Base-by-base conservation (phyloP, 2,888 invertebrate genomes). In the Oxytorus armatus region DNA sequence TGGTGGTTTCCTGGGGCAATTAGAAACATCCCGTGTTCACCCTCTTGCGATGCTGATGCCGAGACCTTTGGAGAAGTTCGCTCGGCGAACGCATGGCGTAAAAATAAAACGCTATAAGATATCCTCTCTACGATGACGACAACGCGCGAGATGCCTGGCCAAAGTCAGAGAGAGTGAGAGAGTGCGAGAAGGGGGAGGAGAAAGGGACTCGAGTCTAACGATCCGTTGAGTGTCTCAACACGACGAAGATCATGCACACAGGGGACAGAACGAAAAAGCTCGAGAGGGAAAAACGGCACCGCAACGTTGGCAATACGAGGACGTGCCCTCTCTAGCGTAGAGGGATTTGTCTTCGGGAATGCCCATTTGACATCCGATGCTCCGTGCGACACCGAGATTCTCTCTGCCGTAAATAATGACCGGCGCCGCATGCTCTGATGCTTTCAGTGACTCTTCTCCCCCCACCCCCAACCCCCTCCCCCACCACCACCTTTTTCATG, bases 291-390 rank as follows among this genome's bases (percentile, higher is more conserved):
- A 10, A 14, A 49, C 21, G 21, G 33, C 33, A 47, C 23, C 55
- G 25, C 66, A 42, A 16, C 1, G 42, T 16, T 77, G 42, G 65
- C 72, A 76, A 51, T n/a, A 33, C 63, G 33, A 25, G 10, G 57
- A 3, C 25, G 65, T 55, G 57, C 76, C 76, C 59, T 72, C 59
- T 59, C 51, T 66, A 42, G 51, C 76, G 10, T 49, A 66, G 69
- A 85, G 83, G 86, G 88, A 89, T 90, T 90, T 87, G 87, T 90
- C 89, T 88, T 90, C 86, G 82, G 75, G 81, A 84, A 85, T 79
- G 81, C 85, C 85, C 85, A 85, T 89, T 88, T 89, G 89, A 89
- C 88, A 88, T 85, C 83, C 87, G 87, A 90, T 88, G 88, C 85
- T 84, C 83, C 77, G 78, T 85, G 66, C 59, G 84, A 85, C 86